A percentile compares a stretch with the other conserved stretches of the same genome.
Evolutionary conservation across 2,797 vertebrate species (phyloP).

Genomic region (Ispidina picta): DNA sequence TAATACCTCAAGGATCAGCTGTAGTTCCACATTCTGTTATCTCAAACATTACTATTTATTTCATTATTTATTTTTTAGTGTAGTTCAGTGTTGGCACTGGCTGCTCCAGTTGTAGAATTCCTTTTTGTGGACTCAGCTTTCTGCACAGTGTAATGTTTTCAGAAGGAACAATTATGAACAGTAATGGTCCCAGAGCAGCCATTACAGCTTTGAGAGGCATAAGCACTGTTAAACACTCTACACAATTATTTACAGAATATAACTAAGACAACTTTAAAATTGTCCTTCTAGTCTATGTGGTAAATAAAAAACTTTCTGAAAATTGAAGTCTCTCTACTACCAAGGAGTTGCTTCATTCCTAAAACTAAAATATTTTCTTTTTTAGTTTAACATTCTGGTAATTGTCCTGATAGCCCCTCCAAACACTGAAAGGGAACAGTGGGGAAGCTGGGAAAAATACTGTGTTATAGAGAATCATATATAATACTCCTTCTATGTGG

Average conservation of each 20-base stretch:
- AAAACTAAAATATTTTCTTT: background rate
- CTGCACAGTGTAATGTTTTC: background rate
- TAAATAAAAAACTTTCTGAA: background rate
- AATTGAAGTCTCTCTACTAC: background rate
- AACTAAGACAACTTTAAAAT: background rate
- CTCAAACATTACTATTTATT: background rate
- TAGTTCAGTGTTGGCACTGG: background rate
- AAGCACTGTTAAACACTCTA: background rate
- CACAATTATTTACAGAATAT: background rate
- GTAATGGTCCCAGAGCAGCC: constrained; percentile 6
- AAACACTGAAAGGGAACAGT: background rate
- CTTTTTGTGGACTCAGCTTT: constrained; percentile 1
- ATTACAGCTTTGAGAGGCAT: background rate
- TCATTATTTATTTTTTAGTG: background rate
- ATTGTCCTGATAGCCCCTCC: background rate
- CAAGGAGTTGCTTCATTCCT: background rate
- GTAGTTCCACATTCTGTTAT: background rate
- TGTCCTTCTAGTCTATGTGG: background rate
- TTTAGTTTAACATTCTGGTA: background rate
- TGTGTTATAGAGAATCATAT: background rate
- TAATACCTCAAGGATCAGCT: background rate
- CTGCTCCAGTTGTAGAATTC: background rate
- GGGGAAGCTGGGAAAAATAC: background rate
- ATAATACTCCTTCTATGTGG: background rate
- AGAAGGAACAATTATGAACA: background rate